Evolutionary conservation across 2,888 invertebrate species (phyloP).

Genomic region (Eupelmus urozonus): DNA sequence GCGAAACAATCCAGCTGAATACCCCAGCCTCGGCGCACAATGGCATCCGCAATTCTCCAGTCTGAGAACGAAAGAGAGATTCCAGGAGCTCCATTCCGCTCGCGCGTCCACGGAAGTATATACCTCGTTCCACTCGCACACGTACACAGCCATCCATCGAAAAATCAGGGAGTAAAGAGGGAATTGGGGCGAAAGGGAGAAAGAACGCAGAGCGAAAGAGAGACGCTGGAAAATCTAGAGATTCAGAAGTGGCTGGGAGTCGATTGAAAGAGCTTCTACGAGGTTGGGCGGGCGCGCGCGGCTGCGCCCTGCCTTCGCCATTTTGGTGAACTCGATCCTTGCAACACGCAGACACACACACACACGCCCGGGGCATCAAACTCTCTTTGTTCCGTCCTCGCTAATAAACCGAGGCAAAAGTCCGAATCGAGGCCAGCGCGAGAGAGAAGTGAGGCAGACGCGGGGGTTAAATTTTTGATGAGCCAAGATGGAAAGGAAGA

Average conservation of each 20-base stretch:
- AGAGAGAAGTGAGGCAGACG: neutral
- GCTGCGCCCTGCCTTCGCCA: slow-evolving; percentile 65
- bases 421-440: slow-evolving; percentile 3
- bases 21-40: neutral
- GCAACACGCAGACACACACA: neutral
- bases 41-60: neutral
- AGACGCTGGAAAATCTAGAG: slow-evolving; percentile 14
- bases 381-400: too few relatives aligned
- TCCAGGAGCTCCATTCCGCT: neutral
- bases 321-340: slow-evolving; percentile 72
- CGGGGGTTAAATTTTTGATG: slow-evolving; percentile 27
- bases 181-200: slow-evolving; percentile 33
- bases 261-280: neutral
- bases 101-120: neutral
- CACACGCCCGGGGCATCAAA: too few relatives aligned
- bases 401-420: neutral
- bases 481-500: neutral
- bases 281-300: slow-evolving; percentile 18
- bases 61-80: neutral
- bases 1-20: too few relatives aligned
- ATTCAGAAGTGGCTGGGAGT: neutral
- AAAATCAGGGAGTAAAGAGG: neutral
- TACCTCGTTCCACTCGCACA: neutral
- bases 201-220: too few relatives aligned
- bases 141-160: too few relatives aligned